phyloP scores from a whole-genome alignment of 2,888 invertebrate species.

The Brachypalpus laphriformis region DNA sequence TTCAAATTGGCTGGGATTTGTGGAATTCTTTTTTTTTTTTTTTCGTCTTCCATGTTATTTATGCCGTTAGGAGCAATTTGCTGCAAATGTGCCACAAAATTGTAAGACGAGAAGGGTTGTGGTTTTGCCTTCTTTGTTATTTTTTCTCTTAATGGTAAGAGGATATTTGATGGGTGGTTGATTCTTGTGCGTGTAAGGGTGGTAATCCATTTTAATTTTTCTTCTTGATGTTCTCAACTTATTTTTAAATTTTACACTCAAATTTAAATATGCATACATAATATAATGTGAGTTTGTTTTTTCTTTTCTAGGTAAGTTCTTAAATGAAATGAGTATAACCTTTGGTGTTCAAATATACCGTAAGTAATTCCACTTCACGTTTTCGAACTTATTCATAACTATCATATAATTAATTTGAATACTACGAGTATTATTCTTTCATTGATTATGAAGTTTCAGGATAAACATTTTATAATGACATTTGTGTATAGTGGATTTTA shows the following conservation, averaged over 20 bases:
- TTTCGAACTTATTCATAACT: too few species aligned
- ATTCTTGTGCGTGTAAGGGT: neutral
- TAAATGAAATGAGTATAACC: neutral
- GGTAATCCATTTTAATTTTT: slow-evolving; percentile 20
- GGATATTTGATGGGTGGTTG: slow-evolving; percentile 34
- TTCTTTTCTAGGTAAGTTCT: slow-evolving; percentile 28
- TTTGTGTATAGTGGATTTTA: too few species aligned
- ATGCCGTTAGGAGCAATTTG: slow-evolving; percentile 69
- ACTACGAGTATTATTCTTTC: too few species aligned
- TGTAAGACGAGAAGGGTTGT: slow-evolving; percentile 54
- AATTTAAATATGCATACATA: too few species aligned
- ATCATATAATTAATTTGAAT: too few species aligned
- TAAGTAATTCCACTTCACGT: too few species aligned
- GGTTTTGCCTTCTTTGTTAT: slow-evolving; percentile 27
- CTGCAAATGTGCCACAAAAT: slow-evolving; percentile 72
- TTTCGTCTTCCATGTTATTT: slow-evolving; percentile 46
- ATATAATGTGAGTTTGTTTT: slow-evolving; percentile 2
- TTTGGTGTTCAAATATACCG: neutral
- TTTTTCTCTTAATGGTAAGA: slow-evolving; percentile 47
- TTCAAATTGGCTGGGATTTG: slow-evolving; percentile 72
- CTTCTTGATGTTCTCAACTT: slow-evolving; percentile 7
- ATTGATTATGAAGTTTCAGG: too few species aligned
- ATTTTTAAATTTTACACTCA: neutral
- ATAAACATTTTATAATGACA: too few species aligned
- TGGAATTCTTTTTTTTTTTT: slow-evolving; percentile 10